Percentiles rank a stretch among this genome's conserved stretches.
Conservation (phyloP, 2,888 invertebrate species). For the Mantis religiosa region DNA sequence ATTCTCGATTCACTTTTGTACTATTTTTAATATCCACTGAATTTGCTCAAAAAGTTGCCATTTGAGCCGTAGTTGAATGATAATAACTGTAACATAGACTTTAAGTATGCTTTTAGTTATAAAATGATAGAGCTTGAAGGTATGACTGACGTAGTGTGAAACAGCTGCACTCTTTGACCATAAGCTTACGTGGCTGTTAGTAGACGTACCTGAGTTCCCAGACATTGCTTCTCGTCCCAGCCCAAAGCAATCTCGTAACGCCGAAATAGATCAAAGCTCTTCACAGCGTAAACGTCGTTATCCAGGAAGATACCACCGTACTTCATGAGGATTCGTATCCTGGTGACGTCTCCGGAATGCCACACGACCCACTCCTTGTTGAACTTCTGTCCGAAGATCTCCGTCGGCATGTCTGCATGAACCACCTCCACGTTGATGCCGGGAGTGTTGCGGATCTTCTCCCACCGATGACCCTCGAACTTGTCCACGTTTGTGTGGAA, state of each 20-base stretch:
- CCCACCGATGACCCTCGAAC: constrained; percentile 31
- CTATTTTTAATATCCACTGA: too few relatives aligned
- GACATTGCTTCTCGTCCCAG: constrained; percentile 39
- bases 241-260: constrained; percentile 42
- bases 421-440: neutral
- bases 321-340: constrained; percentile 39
- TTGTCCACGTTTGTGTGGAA: constrained; percentile 39
- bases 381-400: constrained; percentile 40
- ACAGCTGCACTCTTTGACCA: too few relatives aligned
- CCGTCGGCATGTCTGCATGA: neutral
- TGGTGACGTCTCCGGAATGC: constrained; percentile 42
- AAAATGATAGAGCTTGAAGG: too few relatives aligned
- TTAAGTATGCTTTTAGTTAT: too few relatives aligned
- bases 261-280: constrained; percentile 39
- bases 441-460: neutral
- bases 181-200: too few relatives aligned
- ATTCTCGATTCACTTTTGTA: too few relatives aligned
- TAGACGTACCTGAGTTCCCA: constrained; percentile 38
- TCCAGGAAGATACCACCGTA: constrained; percentile 44
- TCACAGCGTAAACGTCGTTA: constrained; percentile 40
- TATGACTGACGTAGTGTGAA: too few relatives aligned
- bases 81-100: too few relatives aligned
- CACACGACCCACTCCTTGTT: constrained; percentile 37
- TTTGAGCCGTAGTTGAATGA: too few relatives aligned
- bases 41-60: too few relatives aligned